Evolutionary conservation across 1,140 invertebrate genomes (phyloP), one percentile per base, ranked within the genome.

Genomic region (Heliconius congener): DNA sequence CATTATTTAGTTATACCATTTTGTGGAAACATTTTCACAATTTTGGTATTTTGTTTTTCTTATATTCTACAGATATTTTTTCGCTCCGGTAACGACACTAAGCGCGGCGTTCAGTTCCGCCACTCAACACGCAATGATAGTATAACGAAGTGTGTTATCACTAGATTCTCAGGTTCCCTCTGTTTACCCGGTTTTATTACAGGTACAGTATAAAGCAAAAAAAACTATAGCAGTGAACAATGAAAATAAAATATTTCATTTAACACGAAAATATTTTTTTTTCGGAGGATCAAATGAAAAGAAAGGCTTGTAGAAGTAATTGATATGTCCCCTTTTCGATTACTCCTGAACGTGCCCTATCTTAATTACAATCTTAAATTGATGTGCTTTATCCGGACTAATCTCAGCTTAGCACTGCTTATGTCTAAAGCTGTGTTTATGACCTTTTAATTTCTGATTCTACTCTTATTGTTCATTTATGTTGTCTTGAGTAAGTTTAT

Each of bases 321-420:
- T 76, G 74, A 76, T 76, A 60, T 60, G 34, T 66, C 52, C 46
- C 60, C 55, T 73, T 55, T 42, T 39, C 71, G 76, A 75, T 80
- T 57, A 34, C 66, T 57, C 52, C 50, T 73, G 76, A 78, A 81
- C 80, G 80, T 81, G 80, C 71, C 76, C 60, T 81, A 81, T 81
- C 80, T 81, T 78, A 81, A 81, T 81, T 77, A 78, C 71, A 75
- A 81, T 81, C 72, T 73, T 78, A 81, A 81, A 81, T 81, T 81
- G 79, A 81, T 81, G 80, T 78, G 76, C 52, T 75, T 81, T 77
- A 78, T 81, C 80, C 77, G 77, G 80, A 81, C 80, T 74, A 79
- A 79, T 81, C 76, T 81, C 60, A 60, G 23, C 60, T 78, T 78
- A 81, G 74, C 76, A 78, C 71, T 78, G 75, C 76, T 81, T 77